Base-by-base conservation (phyloP, 23 tunicate species). In the Corella eumyota region DNA sequence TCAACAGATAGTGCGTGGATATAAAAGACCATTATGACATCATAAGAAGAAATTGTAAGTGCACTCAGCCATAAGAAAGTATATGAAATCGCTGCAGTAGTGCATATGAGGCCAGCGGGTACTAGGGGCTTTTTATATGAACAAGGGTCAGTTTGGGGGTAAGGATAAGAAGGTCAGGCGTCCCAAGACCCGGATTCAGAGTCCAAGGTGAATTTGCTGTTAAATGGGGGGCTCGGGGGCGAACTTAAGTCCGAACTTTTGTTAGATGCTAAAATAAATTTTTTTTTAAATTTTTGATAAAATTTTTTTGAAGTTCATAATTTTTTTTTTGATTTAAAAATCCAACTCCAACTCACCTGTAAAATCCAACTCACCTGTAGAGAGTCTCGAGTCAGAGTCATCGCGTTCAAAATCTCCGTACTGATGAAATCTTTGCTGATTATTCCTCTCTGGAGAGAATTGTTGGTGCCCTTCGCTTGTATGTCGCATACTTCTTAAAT, bases 201-300 rank as follows among this genome's bases (percentile, higher is more conserved):
- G 34, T 75, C 73, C 60, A 75, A 47, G 28, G 60, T 58, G 34
- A 65, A 56, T 69, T 66, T 75, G 64, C 64, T 61, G 30, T 77
- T 60, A 32, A 60, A 82, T 27, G 66, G 61, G 22, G 92, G 92
- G 15, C 81, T 73, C 26, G 94, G 94, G 1, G 83, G 83, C 15
- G 68, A 62, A 46, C 94, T 84, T 20, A 69, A 4, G 66, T 75
- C 83, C 13, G 94, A 84, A 53, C 94, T 84, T 64, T 84, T 84
- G 74, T 81, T 81, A 11, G 83, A 75, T 1, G 82, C 83, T 75
- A 68, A 27, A 56, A 27, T 13, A 6, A 27, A 55, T 66, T 63
- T 63, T n/a, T 15, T 25, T 29, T 60, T 0, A n/a, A 54, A 22
- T 21, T 54, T 21, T 54, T 54, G 25, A n/a, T n/a, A n/a, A n/a